Evolutionary conservation across 2,113 vertebrate species (phyloP).

Genomic region (Meleagris gallopavo): DNA sequence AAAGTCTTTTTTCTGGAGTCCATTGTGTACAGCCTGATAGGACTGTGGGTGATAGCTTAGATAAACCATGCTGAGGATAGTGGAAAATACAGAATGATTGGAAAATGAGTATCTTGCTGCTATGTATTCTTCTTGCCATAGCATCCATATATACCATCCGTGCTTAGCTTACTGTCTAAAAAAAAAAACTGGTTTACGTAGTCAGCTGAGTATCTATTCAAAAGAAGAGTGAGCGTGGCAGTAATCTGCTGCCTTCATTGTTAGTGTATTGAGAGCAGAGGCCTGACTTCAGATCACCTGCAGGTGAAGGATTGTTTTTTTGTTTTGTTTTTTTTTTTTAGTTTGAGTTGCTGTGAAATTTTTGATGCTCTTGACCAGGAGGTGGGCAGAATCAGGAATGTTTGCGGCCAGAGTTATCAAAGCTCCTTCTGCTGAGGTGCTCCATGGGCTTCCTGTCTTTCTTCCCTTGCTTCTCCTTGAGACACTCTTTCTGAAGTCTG

Average conservation of each 20-base stretch:
- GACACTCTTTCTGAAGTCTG: not conserved
- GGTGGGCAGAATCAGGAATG: not conserved
- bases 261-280: not conserved
- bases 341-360: not conserved
- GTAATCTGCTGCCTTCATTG: not conserved
- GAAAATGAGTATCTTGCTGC: constrained; percentile 38
- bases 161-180: constrained; percentile 35
- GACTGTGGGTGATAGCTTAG: not conserved
- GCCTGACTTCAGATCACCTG: not conserved
- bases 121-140: constrained; percentile 27
- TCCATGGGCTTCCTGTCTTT: not conserved
- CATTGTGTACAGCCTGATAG: not conserved
- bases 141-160: not conserved
- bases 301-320: no score
- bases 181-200: constrained; percentile 19
- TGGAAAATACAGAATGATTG: not conserved
- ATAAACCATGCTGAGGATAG: not conserved
- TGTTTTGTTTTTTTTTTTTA: no score
- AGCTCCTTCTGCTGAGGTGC: not conserved
- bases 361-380: not conserved
- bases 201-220: not conserved
- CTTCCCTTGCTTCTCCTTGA: rapidly evolving
- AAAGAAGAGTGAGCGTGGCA: not conserved
- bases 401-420: not conserved
- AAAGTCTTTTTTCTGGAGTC: not conserved